Evolutionary conservation across 2,888 invertebrate species (phyloP), one percentile per base, ranked within the genome.

Genomic region (Heliconius sara): DNA sequence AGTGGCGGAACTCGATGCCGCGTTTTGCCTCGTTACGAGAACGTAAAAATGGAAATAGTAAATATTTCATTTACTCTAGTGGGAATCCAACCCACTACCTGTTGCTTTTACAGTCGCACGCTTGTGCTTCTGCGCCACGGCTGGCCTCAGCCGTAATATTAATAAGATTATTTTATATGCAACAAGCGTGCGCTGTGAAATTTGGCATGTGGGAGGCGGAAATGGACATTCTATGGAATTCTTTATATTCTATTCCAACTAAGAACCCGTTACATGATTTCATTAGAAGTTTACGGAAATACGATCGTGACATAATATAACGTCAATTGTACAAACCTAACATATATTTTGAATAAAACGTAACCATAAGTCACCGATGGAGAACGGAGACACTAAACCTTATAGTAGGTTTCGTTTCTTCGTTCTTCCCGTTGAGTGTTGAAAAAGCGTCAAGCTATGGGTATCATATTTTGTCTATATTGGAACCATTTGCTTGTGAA

Each of bases 191-290:
- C 16, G 73, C 34, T 73, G 34, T 60, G n/a, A 70, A 70, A 30
- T 73, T 73, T 34, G 73, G n/a, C 34, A n/a, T 57, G 57, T n/a
- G 34, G 30, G 13, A 12, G 73, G 34, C 73, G 73, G 73, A 73
- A 60, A 30, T 60, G 5, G 71, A 52, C 52, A 30, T 72, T 72
- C 19, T 22, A 52, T 52, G n/a, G n/a, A n/a, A n/a, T n/a, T 52
- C 22, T 72, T 72, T 30, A 57, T 72, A 72, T 52, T 52, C 72
- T 30, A 52, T 52, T 30, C 72, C 22, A 72, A n/a, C 52, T 12
- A 34, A 22, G 30, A 72, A 57, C 57, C 72, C 72, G 72, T 72
- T 72, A 57, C 13, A 57, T 47, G 10, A 57, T 72, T 34, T 30
- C 27, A 72, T 72, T 19, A 12, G n/a, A 72, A 39, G 39, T 57